Base-by-base conservation (phyloP, 2,113 vertebrate genomes). In the Hystrix brachyura region DNA sequence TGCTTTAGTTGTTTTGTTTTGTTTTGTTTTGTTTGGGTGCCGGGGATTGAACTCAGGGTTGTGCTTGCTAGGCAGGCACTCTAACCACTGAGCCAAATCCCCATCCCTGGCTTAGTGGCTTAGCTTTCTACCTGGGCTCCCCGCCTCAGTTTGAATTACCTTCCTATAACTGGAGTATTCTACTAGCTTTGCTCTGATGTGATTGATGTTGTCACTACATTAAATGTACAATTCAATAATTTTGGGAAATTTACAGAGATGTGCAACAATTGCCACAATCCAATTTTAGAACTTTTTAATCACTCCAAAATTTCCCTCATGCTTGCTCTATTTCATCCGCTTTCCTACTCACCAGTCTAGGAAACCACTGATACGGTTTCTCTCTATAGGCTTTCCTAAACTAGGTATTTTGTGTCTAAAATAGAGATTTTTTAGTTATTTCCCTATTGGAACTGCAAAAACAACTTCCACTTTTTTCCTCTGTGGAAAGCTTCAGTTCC, bases 351-450 rank as follows among this genome's bases (percentile, higher is more conserved):
- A 55, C 7, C 0, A 48, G 51, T 80, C 23, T 51, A 43, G 53
- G 23, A 57, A 62, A 82, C 3, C 8, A 65, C 11, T 59, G 55
- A 51, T 34, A 46, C 79, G 18, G 59, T 78, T 65, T 84, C 34
- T 46, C 17, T 85, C 21, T 76, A 59, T 53, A 67, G 83, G 53
- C 64, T 55, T 89, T 34, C 9, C 60, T 91, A 91, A 91, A 48
- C 32, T 87, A 62, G 15, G 38, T 38, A 15, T 90, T 69, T 90
- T 87, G 34, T 74, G 65, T 60, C 32, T 93, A 90, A 96, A 86
- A 59, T 69, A 85, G n/a, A 79, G 64, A 48, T 94, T 71, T 84
- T 86, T 65, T 76, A 83, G 82, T 71, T 69, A 87, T 87, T 69
- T 78, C 6, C 17, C 19, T 69, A n/a, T 7, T 83, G 23, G 78